Evolutionary conservation across 1,140 invertebrate species (phyloP), one percentile per base, ranked within the genome.

Genomic region (Eriocheir sinensis): DNA sequence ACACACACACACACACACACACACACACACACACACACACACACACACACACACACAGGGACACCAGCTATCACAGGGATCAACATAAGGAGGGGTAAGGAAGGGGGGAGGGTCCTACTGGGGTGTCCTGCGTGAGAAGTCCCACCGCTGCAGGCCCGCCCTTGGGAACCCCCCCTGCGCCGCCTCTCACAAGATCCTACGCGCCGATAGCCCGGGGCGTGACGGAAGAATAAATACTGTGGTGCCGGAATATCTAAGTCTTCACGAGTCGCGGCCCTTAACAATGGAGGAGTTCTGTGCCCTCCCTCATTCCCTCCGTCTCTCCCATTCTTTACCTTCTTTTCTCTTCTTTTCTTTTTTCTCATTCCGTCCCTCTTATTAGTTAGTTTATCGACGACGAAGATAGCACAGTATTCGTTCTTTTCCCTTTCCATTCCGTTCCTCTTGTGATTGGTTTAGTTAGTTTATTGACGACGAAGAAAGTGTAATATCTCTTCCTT

Each of bases 211-310:
- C 85, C 85, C 38, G 85, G 38, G 85, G 85, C 34, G 85, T 38
- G 85, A 88, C 38, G 85, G 85, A 88, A 88, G 85, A 88, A 85
- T n/a, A n/a, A n/a, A n/a, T 85, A 85, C 81, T 41, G 38, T 72
- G 21, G 60, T n/a, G 60, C n/a, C n/a, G 60, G 60, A 72, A 72
- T 72, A n/a, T n/a, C n/a, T n/a, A n/a, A n/a, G n/a, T n/a, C 60
- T 72, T n/a, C 21, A 2, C 3, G 81, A 36, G 32, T 85, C 27
- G 34, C 34, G 81, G 9, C 38, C 81, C 8, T 34, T 36, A 30
- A 41, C 81, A 85, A 41, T 17, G 27, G 32, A 21, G 17, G 36
- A 30, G n/a, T n/a, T n/a, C 27, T 27, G 4, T 27, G 4, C 79
- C 27, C 79, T n/a, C 79, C 79, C 27, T n/a, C 32, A 6, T 81